Percentiles rank a stretch among this genome's conserved stretches.
These are phyloP conservation scores for Leucophora obtusa DNA, from an alignment of 2,888 invertebrate species.

Conservation along the genomic window DNA sequence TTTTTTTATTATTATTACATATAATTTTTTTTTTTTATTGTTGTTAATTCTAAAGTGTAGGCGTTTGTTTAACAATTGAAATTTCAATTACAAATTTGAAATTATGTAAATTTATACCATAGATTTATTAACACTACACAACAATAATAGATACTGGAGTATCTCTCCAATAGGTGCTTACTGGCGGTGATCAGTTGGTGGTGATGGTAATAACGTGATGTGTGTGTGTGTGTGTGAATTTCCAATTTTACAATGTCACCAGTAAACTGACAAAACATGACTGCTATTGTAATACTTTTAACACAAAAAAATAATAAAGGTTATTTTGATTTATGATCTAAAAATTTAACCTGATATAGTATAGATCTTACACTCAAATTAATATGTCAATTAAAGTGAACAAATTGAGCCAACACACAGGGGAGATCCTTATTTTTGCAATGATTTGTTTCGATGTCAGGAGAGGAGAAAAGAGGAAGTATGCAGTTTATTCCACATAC, in stretches of 20 bases:
- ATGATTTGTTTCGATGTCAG: no score
- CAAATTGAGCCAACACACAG: no score
- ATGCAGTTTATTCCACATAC: no score
- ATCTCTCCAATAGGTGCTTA: conserved; percentile 9
- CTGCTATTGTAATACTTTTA: conserved; percentile 20
- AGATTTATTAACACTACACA: conserved; percentile 43
- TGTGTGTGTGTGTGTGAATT: background rate
- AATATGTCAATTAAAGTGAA: background rate
- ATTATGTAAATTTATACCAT: conserved; percentile 58
- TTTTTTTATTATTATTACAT: conserved; percentile 24
- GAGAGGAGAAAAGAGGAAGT: no score
- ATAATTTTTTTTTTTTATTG: background rate
- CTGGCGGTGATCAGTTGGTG: background rate
- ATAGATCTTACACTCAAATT: background rate
- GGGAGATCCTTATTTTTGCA: no score
- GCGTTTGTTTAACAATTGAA: conserved; percentile 55
- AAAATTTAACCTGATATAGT: conserved; percentile 34
- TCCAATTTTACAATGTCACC: conserved; percentile 43
- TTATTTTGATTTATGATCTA: conserved; percentile 56
- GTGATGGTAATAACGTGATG: background rate
- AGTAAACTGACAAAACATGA: conserved; percentile 11
- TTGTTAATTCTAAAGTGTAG: conserved; percentile 46
- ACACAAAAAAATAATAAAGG: conserved; percentile 25
- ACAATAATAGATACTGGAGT: conserved; percentile 4
- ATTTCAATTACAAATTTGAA: conserved; percentile 60